These are phyloP conservation scores for Drosophila atroscutellata DNA, from an alignment of 2,888 invertebrate species.

Conservation along the genomic window DNA sequence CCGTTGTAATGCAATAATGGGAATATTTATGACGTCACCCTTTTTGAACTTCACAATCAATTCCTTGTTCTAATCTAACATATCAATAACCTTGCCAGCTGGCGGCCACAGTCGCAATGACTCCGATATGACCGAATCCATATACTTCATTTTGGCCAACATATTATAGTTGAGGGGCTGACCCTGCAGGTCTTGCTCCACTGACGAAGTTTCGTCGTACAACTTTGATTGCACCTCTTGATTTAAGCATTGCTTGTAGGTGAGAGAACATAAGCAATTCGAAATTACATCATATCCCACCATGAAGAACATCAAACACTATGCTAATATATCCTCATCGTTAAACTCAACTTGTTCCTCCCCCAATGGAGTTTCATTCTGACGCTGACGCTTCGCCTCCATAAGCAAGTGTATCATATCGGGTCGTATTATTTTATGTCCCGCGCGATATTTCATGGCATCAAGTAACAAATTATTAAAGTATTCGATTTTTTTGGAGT, in stretches of 20 bases:
- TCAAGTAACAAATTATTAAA: conserved; percentile 84
- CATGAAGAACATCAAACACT: conserved; percentile 86
- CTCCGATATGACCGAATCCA: conserved; percentile 87
- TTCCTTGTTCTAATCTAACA: conserved; percentile 56
- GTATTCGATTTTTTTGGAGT: conserved; percentile 79
- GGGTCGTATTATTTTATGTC: conserved; percentile 85
- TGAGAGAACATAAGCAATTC: conserved; percentile 85
- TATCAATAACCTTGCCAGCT: conserved; percentile 85
- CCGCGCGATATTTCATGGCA: conserved; percentile 85
- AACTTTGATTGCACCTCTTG: conserved; percentile 86
- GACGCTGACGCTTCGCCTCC: conserved; percentile 82
- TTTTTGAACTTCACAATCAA: conserved; percentile 47
- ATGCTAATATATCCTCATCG: conserved; percentile 86
- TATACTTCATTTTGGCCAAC: conserved; percentile 86
- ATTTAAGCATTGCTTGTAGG: conserved; percentile 87
- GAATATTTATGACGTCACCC: conserved; percentile 74
- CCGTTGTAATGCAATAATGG: conserved; percentile 84
- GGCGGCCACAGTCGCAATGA: conserved; percentile 86
- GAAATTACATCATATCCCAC: conserved; percentile 86
- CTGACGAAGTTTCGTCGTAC: conserved; percentile 86
- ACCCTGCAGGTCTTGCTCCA: conserved; percentile 82
- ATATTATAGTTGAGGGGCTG: conserved; percentile 86
- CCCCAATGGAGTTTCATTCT: neutral
- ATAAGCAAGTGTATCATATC: conserved; percentile 87
- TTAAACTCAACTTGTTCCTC: conserved; percentile 45